Percentiles rank a stretch among this genome's conserved stretches.
These are phyloP conservation scores for Osedax fenrisi DNA, from an alignment of 2,888 invertebrate genomes.

Conservation along the genomic window DNA sequence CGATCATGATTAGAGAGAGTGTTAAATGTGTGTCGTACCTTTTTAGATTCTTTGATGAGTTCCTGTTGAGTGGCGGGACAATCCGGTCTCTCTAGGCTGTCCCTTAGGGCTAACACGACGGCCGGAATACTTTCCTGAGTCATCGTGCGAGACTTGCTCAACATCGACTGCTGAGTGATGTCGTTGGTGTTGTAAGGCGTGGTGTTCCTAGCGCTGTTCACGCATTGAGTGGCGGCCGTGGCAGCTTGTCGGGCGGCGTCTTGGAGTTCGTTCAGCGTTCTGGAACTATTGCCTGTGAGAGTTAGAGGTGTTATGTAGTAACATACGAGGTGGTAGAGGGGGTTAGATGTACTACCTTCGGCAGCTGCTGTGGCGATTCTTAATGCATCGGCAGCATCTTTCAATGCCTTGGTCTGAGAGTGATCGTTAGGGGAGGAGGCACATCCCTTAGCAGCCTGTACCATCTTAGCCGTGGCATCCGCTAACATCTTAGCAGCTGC, in stretches of 20 bases:
- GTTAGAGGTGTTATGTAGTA: no score
- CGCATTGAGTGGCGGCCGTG: constrained; percentile 76
- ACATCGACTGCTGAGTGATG: constrained; percentile 56
- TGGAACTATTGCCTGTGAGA: neutral
- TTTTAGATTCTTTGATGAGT: neutral
- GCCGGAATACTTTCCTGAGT: constrained; percentile 67
- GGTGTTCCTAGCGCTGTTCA: constrained; percentile 74
- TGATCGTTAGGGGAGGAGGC: constrained; percentile 72
- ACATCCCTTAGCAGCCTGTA: constrained; percentile 85
- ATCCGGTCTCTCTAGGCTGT: neutral
- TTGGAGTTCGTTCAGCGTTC: constrained; percentile 35
- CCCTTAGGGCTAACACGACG: neutral
- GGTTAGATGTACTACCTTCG: no score
- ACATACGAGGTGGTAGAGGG: no score
- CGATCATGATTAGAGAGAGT: neutral
- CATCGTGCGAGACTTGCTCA: constrained; percentile 47
- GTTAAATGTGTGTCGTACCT: neutral
- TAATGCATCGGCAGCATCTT: constrained; percentile 82
- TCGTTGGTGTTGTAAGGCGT: constrained; percentile 59
- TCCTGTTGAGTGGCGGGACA: neutral
- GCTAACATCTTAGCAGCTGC: constrained; percentile 85
- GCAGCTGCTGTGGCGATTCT: constrained; percentile 72
- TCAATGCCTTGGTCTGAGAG: constrained; percentile 68
- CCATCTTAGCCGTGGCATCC: constrained; percentile 90
- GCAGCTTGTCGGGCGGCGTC: constrained; percentile 71